Conservation (phyloP, 2,888 invertebrate genomes). For the Eilema sororculum region DNA sequence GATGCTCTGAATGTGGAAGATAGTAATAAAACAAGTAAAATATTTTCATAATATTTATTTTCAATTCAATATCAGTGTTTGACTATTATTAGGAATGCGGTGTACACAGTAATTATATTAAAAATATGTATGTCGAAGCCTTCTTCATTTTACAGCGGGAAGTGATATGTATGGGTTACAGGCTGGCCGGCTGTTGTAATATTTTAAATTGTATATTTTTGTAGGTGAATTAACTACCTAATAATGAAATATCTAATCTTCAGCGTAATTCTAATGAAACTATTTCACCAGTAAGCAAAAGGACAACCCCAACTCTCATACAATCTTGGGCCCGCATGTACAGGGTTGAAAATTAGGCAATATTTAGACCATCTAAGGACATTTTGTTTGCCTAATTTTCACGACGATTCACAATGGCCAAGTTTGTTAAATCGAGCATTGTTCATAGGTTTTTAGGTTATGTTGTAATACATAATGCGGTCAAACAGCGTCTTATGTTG, state of each 20-base stretch:
- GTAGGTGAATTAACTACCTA: not conserved
- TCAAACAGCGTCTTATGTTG: no score
- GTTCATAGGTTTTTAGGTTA: no score
- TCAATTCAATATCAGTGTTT: constrained; percentile 64
- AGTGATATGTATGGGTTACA: constrained; percentile 57
- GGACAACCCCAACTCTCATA: no score
- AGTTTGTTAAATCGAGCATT: no score
- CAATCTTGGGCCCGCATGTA: no score
- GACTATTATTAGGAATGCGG: constrained; percentile 68
- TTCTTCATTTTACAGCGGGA: constrained; percentile 56
- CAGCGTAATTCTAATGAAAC: not conserved
- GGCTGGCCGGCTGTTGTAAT: constrained; percentile 37
- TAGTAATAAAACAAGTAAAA: constrained; percentile 33
- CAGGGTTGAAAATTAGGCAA: no score
- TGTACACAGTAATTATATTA: constrained; percentile 57
- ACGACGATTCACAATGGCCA: no score
- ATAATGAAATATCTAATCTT: not conserved
- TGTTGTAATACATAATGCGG: no score
- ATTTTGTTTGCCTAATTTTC: no score
- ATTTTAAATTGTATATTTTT: not conserved
- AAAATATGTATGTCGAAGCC: constrained; percentile 64
- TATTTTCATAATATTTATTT: constrained; percentile 57
- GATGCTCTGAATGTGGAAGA: no score
- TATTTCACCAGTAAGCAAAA: no score
- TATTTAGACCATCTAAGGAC: no score